Evolutionary conservation across 2,113 vertebrate genomes (phyloP), one percentile per base, ranked within the genome.

Genomic region (Machaerirhynchus nigripectus): DNA sequence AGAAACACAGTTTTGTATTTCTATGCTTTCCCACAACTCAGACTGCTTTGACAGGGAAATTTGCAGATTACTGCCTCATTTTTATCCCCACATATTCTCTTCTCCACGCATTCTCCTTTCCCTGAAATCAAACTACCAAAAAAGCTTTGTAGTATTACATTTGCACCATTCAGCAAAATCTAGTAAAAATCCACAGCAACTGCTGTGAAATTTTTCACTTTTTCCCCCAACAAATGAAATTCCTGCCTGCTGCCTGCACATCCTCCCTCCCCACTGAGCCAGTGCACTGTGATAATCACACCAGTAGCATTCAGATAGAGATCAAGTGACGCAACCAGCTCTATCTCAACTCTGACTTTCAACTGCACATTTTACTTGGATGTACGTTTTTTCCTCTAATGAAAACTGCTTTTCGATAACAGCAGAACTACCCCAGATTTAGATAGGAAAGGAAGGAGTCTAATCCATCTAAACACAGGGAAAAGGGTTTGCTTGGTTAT

Each of bases 301-400:
- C 47, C 5, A 60, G 84, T 37, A 96, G 88, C 95, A 91, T 61
- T 70, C 87, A 97, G 96, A 96, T 47, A 96, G 87, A 96, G 96
- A 98, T 97, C 96, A 97, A 97, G 86, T 47, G 81, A 96, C 13
- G 61, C 92, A 95, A 83, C 74, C 53, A 70, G 81, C 92, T 97
- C 56, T 82, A 60, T 73, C 95, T 93, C 95, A 96, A 70, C 80
- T 96, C 93, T 96, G 95, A 95, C 95, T 97, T 98, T 93, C 95
- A 96, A 85, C 93, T 94, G 70, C 94, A 90, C 83, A 52, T 94
- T 90, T 96, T 90, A 94, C 79, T 94, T 71, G 75, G 84, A 82
- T 95, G 87, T 31, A 94, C 71, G 67, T 95, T 97, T 96, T 55
- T 89, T 89, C 55, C 82, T 95, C 83, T 97, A 96, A 97, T 67